Conservation (phyloP, 2,888 invertebrate genomes). For the Euproctis similis region DNA sequence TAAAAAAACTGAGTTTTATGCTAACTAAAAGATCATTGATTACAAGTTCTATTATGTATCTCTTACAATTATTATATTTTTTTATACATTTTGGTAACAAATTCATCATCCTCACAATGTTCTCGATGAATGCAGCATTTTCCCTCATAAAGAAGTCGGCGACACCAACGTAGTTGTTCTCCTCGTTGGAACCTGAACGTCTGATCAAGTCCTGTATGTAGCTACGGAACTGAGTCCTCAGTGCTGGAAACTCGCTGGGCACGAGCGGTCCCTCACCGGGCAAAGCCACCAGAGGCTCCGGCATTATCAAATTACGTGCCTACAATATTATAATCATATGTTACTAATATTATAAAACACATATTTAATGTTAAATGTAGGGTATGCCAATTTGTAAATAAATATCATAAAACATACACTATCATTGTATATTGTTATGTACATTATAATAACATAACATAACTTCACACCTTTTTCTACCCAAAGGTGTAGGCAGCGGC, state of each 20-base stretch:
- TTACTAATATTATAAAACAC: no score
- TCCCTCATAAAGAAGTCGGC: constrained; percentile 31
- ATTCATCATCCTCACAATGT: constrained; percentile 41
- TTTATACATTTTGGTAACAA: no score
- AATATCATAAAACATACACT: neutral
- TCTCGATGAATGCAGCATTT: constrained; percentile 29
- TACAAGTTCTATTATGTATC: no score
- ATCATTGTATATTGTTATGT: neutral
- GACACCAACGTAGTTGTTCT: constrained; percentile 24
- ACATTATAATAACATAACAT: no score
- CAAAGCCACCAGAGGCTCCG: constrained; percentile 22
- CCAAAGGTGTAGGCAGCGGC: no score
- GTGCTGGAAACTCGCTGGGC: constrained; percentile 34
- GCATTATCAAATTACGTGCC: constrained; percentile 40
- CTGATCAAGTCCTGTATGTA: constrained; percentile 31
- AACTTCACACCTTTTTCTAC: no score
- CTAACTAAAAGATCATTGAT: no score
- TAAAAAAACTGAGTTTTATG: no score
- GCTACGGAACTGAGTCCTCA: constrained; percentile 36
- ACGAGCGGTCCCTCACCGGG: constrained; percentile 26
- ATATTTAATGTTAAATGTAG: no score
- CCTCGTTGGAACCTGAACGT: constrained; percentile 19
- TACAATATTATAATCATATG: constrained; percentile 19
- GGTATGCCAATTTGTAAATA: no score
- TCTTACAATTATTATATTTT: no score